Conservation (phyloP, 1,140 invertebrate species). For the Diorhabda carinulata region DNA sequence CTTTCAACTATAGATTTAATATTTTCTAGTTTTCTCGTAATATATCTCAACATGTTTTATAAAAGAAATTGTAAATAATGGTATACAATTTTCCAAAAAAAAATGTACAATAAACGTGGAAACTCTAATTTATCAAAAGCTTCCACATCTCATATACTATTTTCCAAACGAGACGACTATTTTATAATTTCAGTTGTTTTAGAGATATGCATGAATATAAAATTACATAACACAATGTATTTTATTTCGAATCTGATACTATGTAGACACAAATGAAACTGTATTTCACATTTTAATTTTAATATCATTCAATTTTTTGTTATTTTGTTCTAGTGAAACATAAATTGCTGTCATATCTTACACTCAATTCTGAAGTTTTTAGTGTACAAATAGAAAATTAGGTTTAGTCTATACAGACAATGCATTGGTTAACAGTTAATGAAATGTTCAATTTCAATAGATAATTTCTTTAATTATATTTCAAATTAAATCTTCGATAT, state of each 20-base stretch:
- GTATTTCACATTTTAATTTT: neutral
- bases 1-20: too few relatives aligned
- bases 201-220: neutral
- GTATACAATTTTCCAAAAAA: neutral
- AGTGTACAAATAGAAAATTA: too few relatives aligned
- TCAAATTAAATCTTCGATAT: too few relatives aligned
- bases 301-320: neutral
- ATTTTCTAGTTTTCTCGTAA: too few relatives aligned
- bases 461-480: too few relatives aligned
- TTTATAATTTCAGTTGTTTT: slow-evolving; percentile 3
- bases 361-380: neutral
- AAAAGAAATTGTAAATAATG: neutral
- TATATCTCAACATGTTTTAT: neutral
- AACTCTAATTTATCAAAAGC: neutral
- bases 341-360: neutral
- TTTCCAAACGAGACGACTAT: neutral
- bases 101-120: neutral
- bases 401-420: too few relatives aligned
- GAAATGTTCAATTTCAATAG: too few relatives aligned
- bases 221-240: slow-evolving; percentile 3
- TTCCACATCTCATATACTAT: neutral
- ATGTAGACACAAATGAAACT: neutral
- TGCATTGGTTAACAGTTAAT: too few relatives aligned
- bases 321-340: neutral
- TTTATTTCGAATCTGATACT: neutral